A percentile compares a stretch with the other conserved stretches of the same genome.
These are phyloP conservation scores for Dryas iulia DNA, from an alignment of 1,140 invertebrate species.

Conservation along the genomic window DNA sequence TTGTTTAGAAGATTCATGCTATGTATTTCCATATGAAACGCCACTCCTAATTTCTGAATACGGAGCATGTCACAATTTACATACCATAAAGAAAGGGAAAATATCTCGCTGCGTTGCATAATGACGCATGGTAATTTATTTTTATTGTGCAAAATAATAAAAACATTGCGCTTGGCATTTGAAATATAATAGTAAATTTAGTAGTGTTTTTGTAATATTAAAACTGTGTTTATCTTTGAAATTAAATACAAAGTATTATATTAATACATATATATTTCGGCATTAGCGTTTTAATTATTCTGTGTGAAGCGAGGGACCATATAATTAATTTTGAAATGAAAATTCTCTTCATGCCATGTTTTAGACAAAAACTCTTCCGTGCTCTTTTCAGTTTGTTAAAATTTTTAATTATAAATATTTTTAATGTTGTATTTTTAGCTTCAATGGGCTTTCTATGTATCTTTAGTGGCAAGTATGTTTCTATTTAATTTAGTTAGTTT, in stretches of 20 bases:
- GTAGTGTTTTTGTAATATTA: too few relatives aligned
- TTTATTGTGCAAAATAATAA: neutral
- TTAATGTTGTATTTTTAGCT: neutral
- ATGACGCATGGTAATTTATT: neutral
- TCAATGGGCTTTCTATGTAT: neutral
- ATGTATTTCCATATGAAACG: neutral
- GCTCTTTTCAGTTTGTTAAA: constrained; percentile 1
- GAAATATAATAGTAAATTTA: neutral
- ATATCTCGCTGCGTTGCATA: neutral
- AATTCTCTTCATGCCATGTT: neutral
- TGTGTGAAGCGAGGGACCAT: neutral
- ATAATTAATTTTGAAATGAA: constrained; percentile 15
- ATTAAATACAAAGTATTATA: neutral
- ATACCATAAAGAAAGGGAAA: constrained; percentile 1
- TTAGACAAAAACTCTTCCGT: constrained; percentile 5
- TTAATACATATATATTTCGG: neutral
- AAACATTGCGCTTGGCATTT: neutral
- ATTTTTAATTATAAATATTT: neutral
- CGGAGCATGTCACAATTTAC: neutral
- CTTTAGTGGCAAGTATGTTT: too few relatives aligned
- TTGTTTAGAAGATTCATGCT: neutral
- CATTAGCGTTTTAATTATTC: neutral
- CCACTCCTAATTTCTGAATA: neutral
- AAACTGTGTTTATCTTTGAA: too few relatives aligned
- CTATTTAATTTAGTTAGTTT: too few relatives aligned